Evolutionary conservation across 2,888 invertebrate species (phyloP), one percentile per base, ranked within the genome.

Genomic region (Trypoxylon attenuatum): DNA sequence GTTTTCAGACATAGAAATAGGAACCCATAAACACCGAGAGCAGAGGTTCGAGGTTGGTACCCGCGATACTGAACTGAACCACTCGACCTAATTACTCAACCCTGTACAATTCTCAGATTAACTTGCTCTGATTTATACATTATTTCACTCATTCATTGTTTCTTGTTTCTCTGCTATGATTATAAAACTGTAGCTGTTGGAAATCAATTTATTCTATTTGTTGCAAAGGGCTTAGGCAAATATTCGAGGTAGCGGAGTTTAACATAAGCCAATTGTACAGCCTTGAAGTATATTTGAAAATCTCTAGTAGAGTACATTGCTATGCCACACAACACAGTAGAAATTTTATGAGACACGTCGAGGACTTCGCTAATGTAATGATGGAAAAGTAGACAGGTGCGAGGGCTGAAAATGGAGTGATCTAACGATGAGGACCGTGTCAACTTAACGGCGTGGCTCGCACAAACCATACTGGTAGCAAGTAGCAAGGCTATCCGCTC

Each of bases 21-120:
- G 63, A 64, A 71, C 41, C 59, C 59, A 59, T 67, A 71, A 73
- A 74, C 66, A 61, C 56, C 29, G 51, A 46, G 41, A 42, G 47
- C 33, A 13, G 18, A 29, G 59, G 42, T 53, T 50, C 43, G 29
- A 33, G 55, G 42, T 57, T 64, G 38, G 53, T 62, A 59, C 25
- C 60, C 59, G 49, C 61, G 60, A 67, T 69, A 63, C 51, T 25
- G 33, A 49, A 45, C 33, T 49, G 25, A 55, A 49, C 45, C 61
- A 69, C 66, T 76, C 69, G 76, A 76, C 76, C 76, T 53, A 76
- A 76, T 76, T 76, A 71, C 53, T 10, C 46, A 55, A 54, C 49
- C 51, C 52, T 51, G 58, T 15, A 39, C 62, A 45, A 23, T 18
- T 52, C 27, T 27, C 19, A 38, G 61, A 64, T 70, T 68, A 55